A percentile compares a stretch with the other conserved stretches of the same genome.
Evolutionary conservation across 2,797 vertebrate genomes (phyloP).

Genomic region (Zenarchopterus dispar): DNA sequence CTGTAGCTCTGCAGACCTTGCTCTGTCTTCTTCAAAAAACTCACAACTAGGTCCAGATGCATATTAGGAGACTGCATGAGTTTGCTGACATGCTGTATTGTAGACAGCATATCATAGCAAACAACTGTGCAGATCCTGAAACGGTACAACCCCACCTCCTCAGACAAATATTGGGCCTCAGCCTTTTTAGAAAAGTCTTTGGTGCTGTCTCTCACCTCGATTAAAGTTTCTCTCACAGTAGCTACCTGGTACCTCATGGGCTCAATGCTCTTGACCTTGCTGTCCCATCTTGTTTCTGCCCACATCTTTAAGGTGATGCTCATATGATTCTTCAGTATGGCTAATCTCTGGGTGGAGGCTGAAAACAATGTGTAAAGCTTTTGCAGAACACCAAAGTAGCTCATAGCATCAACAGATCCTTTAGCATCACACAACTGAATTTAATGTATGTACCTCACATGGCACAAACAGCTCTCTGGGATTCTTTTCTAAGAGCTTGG

Average conservation of each 20-base stretch:
- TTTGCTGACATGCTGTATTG: no score
- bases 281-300: no score
- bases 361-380: slow-evolving; percentile 10
- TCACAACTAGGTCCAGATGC: no score
- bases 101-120: slow-evolving; percentile 19
- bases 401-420: background rate
- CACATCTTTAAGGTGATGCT: no score
- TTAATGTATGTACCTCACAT: background rate
- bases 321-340: no score
- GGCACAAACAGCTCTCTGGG: slow-evolving; percentile 8
- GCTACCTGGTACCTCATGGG: no score
- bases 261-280: no score
- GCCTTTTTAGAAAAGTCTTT: background rate
- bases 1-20: no score
- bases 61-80: no score
- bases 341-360: no score
- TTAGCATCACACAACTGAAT: slow-evolving; percentile 1
- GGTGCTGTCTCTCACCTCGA: slow-evolving; percentile 21
- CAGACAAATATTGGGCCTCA: background rate
- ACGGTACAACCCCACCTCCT: background rate
- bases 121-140: slow-evolving; percentile 1
- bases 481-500: slow-evolving; percentile 2
- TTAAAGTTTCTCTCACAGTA: slow-evolving; percentile 13
- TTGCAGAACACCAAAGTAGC: slow-evolving; percentile 12
- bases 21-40: no score